These are phyloP conservation scores for Drosophila takahashii DNA, from an alignment of 1,140 invertebrate genomes.

Conservation along the genomic window DNA sequence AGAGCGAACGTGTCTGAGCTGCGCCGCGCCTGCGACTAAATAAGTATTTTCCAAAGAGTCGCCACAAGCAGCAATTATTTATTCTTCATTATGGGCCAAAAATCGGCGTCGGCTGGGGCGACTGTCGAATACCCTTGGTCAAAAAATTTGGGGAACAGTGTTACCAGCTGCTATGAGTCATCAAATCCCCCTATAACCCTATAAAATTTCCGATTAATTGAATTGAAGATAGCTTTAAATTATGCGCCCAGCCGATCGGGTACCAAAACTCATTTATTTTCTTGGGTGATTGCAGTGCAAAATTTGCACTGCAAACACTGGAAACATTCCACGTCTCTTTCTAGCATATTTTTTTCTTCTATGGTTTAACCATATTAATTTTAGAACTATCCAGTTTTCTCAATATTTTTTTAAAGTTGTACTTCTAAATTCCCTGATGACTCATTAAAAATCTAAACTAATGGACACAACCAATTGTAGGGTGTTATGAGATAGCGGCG, in stretches of 20 bases:
- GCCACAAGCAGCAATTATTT: conserved; percentile 65
- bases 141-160: background rate
- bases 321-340: too few relatives aligned
- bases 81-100: conserved; percentile 63
- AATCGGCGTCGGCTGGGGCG: background rate
- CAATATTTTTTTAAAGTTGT: too few relatives aligned
- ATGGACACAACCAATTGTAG: background rate
- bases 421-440: too few relatives aligned
- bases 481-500: conserved; percentile 15
- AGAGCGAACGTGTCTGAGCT: conserved; percentile 28
- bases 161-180: background rate
- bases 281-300: too few relatives aligned
- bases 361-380: too few relatives aligned
- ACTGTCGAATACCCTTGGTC: conserved; percentile 22
- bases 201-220: too few relatives aligned
- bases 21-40: conserved; percentile 62
- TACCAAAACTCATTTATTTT: too few relatives aligned
- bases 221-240: too few relatives aligned
- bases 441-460: background rate
- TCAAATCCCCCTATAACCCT: background rate
- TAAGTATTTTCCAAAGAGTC: conserved; percentile 47
- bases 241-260: too few relatives aligned
- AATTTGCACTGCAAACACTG: too few relatives aligned
- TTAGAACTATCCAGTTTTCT: too few relatives aligned
- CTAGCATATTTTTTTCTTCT: too few relatives aligned